Percentiles rank a stretch among this genome's conserved stretches.
These are phyloP conservation scores for Cecidostiba fungosa DNA, from an alignment of 2,888 invertebrate genomes.

Conservation along the genomic window DNA sequence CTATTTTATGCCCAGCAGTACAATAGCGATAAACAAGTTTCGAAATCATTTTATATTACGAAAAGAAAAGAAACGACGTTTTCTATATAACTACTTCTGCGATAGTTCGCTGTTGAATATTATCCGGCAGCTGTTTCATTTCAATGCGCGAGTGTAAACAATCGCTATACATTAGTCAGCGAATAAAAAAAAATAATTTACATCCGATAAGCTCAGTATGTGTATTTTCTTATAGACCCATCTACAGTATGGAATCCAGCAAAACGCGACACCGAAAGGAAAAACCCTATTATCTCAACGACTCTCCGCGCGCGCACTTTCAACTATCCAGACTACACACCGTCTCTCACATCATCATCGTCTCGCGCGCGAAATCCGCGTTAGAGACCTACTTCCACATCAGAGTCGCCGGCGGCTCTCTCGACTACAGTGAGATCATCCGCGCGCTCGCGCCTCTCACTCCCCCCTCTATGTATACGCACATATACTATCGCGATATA, in stretches of 20 bases:
- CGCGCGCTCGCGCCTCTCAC: conserved; percentile 14
- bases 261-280: conserved; percentile 8
- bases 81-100: background rate
- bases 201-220: too few species aligned
- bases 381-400: conserved; percentile 53
- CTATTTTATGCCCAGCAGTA: background rate
- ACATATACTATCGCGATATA: conserved; percentile 5
- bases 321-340: background rate
- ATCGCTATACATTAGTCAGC: background rate
- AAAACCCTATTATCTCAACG: conserved; percentile 14
- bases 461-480: background rate
- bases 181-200: background rate
- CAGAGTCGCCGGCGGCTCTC: background rate
- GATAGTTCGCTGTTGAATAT: too few species aligned
- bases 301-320: background rate
- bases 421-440: conserved; percentile 45
- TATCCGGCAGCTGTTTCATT: conserved; percentile 6
- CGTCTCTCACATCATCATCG: background rate
- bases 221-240: too few species aligned
- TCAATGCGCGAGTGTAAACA: conserved; percentile 24
- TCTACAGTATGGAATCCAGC: too few species aligned
- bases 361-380: conserved; percentile 36
- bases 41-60: background rate
- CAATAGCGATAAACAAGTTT: too few species aligned
- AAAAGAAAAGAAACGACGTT: background rate